Percentiles rank a stretch among this genome's conserved stretches.
Conservation (phyloP, 2,888 invertebrate genomes). For the Erpobdella octoculata region DNA sequence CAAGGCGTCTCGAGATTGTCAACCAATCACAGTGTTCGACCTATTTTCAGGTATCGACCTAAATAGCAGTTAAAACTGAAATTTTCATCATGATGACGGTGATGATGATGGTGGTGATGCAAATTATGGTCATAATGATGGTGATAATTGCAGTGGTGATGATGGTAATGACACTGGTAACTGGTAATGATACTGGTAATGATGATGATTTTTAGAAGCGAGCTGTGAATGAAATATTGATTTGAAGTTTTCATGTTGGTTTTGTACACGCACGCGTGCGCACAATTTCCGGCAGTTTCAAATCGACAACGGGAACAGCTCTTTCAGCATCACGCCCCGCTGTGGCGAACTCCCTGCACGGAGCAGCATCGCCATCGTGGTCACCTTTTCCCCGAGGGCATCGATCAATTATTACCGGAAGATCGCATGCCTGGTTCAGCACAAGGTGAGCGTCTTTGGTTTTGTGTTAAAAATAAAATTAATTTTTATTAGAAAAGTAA, state of each 20-base stretch:
- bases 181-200: no score
- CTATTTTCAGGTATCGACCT: slow-evolving; percentile 43
- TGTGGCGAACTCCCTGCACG: slow-evolving; percentile 44
- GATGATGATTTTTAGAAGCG: no score
- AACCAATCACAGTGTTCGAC: slow-evolving; percentile 48
- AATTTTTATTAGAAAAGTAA: no score
- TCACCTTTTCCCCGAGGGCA: slow-evolving; percentile 46
- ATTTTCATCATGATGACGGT: neutral
- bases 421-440: slow-evolving; percentile 48
- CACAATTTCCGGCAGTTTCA: slow-evolving; percentile 43
- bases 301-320: slow-evolving; percentile 48
- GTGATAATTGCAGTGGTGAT: no score
- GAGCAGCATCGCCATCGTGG: slow-evolving; percentile 41
- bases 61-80: neutral
- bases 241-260: no score
- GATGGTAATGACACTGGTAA: no score
- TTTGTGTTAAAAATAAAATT: neutral
- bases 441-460: slow-evolving; percentile 43
- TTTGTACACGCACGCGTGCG: neutral
- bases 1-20: slow-evolving; percentile 44
- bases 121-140: no score
- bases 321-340: slow-evolving; percentile 45
- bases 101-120: no score
- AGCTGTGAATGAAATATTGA: no score
- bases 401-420: slow-evolving; percentile 50